A percentile compares a stretch with the other conserved stretches of the same genome.
Conservation (phyloP, 2,797 vertebrate species). For the Brachyalestes nurse region DNA sequence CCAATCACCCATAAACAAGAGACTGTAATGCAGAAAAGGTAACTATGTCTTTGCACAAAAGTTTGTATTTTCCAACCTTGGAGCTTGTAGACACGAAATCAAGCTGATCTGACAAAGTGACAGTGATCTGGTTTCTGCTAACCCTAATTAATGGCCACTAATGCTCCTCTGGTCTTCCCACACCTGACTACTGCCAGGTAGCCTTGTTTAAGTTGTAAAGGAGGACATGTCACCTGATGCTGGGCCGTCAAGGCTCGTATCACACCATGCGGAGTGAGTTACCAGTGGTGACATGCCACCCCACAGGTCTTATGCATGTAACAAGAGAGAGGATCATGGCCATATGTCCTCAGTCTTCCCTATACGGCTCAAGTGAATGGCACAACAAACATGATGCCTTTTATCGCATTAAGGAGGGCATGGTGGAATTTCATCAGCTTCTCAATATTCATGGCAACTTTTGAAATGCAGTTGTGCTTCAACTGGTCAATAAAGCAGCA, state of each 20-base stretch:
- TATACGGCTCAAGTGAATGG: background rate
- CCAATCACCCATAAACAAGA: background rate
- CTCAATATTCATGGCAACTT: background rate
- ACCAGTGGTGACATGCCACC: background rate
- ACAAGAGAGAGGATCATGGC: slow-evolving; percentile 2
- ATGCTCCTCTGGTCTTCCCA: slow-evolving; percentile 15
- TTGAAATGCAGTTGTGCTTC: background rate
- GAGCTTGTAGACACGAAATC: slow-evolving; percentile 9
- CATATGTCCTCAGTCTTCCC: background rate
- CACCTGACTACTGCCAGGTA: slow-evolving; percentile 3
- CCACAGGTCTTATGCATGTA: slow-evolving; percentile 18
- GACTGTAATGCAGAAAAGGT: background rate
- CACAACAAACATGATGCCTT: background rate
- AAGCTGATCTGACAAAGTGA: slow-evolving; percentile 50
- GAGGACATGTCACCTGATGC: slow-evolving; percentile 9
- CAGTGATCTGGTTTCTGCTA: slow-evolving; percentile 58
- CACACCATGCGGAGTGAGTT: background rate
- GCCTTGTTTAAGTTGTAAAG: slow-evolving; percentile 50
- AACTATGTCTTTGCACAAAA: background rate
- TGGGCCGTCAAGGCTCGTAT: background rate
- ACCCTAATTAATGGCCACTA: slow-evolving; percentile 66
- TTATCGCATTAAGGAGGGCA: background rate
- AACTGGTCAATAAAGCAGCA: background rate
- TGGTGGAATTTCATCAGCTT: slow-evolving; percentile 4
- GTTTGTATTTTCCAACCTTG: background rate